Conservation (phyloP, 2,888 invertebrate species). For the Plutella xylostella region DNA sequence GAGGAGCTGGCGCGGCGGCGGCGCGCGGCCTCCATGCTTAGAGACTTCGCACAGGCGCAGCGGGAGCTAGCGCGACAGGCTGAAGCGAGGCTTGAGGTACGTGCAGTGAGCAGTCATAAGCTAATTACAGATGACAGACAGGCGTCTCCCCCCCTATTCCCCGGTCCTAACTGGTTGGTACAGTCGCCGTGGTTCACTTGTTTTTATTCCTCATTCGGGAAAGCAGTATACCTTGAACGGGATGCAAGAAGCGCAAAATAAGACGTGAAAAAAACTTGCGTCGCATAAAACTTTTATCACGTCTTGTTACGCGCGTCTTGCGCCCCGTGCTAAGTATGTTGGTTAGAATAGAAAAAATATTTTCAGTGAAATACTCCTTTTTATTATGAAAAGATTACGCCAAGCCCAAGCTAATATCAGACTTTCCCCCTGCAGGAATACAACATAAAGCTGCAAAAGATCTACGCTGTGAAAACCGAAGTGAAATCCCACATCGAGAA, state of each 20-base stretch:
- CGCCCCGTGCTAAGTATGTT: no score
- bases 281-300: neutral
- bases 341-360: no score
- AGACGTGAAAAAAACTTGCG: neutral
- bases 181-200: no score
- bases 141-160: no score
- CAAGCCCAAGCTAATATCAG: neutral
- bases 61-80: conserved; percentile 87
- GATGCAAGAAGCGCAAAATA: no score
- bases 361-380: neutral
- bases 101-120: no score
- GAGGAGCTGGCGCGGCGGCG: conserved; percentile 92
- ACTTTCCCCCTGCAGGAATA: conserved; percentile 90
- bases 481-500: conserved; percentile 93
- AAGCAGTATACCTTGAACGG: no score
- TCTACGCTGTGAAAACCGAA: conserved; percentile 87
- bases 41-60: conserved; percentile 89
- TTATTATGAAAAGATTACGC: neutral
- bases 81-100: conserved; percentile 87
- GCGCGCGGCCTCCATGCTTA: conserved; percentile 85
- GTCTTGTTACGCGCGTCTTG: no score
- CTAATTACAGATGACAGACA: no score
- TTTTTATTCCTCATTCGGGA: no score
- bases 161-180: no score
- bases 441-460: conserved; percentile 88